Base-by-base conservation (phyloP, 2,888 invertebrate genomes). In the Onthophagus sagittarius region DNA sequence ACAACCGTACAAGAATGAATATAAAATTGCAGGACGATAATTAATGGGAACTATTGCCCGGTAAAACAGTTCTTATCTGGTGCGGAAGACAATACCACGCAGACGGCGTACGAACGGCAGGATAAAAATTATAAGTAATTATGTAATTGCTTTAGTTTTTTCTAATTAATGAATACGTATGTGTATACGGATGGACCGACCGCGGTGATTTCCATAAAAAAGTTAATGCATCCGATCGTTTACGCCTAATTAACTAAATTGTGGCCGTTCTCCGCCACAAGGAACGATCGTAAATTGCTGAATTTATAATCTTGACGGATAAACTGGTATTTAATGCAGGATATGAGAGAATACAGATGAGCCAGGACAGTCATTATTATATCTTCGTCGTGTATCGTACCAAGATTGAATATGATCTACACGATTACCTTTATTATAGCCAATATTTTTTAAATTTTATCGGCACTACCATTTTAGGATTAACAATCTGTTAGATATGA, bases 201-300 rank as follows among this genome's bases (percentile, higher is more conserved):
- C 39, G 39, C 39, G 39, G 23, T 7, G 67, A 67, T 67, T 32
- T 67, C 67, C 67, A 67, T 67, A 67, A 67, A 67, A 23, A 67
- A 23, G 67, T 67, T 67, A 32, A n/a, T 67, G 67, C 67, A 23
- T 67, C 23, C 67, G 67, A 67, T 67, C 67, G 67, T 67, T 67
- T 67, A 67, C 67, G 67, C 67, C 23, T 67, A 67, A 67, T 67
- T 67, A 67, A 67, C 31, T 67, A 67, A 67, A 67, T 67, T 67
- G 67, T 67, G 67, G 23, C 32, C 67, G 23, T 23, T 67, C 32
- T 23, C 31, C 32, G 67, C 67, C 23, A 67, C 31, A 67, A 67
- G 15, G 67, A 67, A 67, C 67, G 23, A 32, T 32, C 67, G 23
- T 67, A 67, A 67, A 67, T 31, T 31, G 31, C 31, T 67, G 67